Evolutionary conservation across 1,140 invertebrate genomes (phyloP).

Genomic region (Radopholus similis): DNA sequence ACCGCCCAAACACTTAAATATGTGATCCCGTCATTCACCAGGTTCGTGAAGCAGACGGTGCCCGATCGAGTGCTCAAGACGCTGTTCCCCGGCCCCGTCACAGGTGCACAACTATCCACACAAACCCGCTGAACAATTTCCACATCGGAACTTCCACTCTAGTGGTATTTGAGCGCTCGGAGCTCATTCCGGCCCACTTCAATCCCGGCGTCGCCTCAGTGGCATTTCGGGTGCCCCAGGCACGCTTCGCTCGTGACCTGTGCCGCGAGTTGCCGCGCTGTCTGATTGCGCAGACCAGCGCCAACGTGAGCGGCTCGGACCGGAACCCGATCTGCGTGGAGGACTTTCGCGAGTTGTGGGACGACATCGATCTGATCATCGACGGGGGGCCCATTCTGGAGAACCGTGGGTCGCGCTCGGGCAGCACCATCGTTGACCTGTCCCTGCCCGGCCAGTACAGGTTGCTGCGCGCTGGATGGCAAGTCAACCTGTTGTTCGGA

Average conservation of each 20-base stretch:
- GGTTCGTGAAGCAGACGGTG: constrained; percentile 27
- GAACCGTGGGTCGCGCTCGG: constrained; percentile 21
- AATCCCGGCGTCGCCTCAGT: constrained; percentile 17
- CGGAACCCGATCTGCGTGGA: constrained; percentile 23
- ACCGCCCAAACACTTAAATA: background rate
- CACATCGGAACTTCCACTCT: no score
- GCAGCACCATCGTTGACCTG: constrained; percentile 30
- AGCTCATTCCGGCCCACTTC: constrained; percentile 24
- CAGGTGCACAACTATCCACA: no score
- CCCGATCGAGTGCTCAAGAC: constrained; percentile 20
- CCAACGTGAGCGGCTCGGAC: constrained; percentile 36
- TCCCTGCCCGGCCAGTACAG: constrained; percentile 20
- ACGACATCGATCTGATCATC: constrained; percentile 26
- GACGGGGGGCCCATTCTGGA: constrained; percentile 20
- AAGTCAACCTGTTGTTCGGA: background rate
- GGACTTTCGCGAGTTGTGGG: constrained; percentile 19
- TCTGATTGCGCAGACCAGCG: constrained; percentile 41
- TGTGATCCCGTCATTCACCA: background rate
- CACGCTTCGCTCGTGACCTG: constrained; percentile 29
- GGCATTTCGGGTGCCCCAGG: constrained; percentile 37
- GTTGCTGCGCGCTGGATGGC: constrained; percentile 23
- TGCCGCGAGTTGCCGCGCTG: constrained; percentile 17
- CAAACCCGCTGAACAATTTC: no score
- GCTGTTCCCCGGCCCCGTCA: constrained; percentile 39
- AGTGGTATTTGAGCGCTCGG: constrained; percentile 26